These are phyloP conservation scores for Brachyptera risi DNA, from an alignment of 2,888 invertebrate species.

Conservation along the genomic window DNA sequence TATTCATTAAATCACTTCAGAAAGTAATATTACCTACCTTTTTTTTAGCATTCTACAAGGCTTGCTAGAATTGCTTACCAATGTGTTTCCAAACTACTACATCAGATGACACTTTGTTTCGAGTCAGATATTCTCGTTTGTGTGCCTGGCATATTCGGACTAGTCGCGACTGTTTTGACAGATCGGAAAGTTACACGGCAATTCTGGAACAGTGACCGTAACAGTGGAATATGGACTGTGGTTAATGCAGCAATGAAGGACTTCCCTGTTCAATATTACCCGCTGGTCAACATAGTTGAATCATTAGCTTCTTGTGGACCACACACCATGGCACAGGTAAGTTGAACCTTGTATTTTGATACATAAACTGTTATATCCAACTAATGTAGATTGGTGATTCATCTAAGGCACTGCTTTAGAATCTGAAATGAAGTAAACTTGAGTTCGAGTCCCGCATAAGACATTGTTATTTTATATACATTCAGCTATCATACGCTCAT, in stretches of 20 bases:
- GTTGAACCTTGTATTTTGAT: neutral
- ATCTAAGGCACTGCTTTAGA: no score
- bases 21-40: no score
- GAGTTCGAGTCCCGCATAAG: no score
- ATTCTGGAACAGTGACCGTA: conserved; percentile 1
- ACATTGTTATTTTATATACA: no score
- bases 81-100: conserved; percentile 1
- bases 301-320: conserved; percentile 13
- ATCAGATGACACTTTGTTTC: neutral
- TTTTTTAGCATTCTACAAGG: conserved; percentile 4
- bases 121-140: neutral
- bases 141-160: conserved; percentile 2
- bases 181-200: neutral
- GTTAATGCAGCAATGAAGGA: neutral
- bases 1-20: no score
- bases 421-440: no score
- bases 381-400: no score
- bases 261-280: conserved; percentile 6
- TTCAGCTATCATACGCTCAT: no score
- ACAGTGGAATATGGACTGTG: neutral
- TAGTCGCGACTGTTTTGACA: neutral
- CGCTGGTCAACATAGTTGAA: conserved; percentile 16
- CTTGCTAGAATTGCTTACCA: conserved; percentile 11
- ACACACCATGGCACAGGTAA: neutral
- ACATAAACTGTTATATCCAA: no score